These are phyloP conservation scores for Pediacus dermestoides DNA, from an alignment of 2,888 invertebrate genomes.

Conservation along the genomic window DNA sequence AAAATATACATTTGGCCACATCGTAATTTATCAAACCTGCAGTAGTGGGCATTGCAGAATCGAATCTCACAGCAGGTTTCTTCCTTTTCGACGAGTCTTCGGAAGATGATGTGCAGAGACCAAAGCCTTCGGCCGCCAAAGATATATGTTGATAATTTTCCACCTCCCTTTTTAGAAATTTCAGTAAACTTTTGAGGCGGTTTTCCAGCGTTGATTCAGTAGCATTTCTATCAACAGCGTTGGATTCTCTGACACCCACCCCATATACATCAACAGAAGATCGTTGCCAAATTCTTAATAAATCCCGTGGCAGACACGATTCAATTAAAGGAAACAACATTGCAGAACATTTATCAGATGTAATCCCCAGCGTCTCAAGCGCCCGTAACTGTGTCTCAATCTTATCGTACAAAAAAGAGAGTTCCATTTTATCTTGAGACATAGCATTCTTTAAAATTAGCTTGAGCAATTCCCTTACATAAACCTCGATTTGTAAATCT, in stretches of 20 bases:
- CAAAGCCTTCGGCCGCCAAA: conserved; percentile 21
- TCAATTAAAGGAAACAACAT: conserved; percentile 38
- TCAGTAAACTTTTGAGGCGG: conserved; percentile 15
- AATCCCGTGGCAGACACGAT: conserved; percentile 32
- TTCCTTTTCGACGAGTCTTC: conserved; percentile 2
- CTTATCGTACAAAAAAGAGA: conserved; percentile 28
- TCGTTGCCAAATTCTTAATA: conserved; percentile 30
- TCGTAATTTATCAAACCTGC: conserved; percentile 18
- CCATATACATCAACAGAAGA: conserved; percentile 3
- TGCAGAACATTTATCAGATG: conserved; percentile 32
- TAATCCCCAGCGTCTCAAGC: conserved; percentile 31
- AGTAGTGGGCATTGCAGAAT: conserved; percentile 12
- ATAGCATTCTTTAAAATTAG: conserved; percentile 29
- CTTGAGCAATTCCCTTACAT: conserved; percentile 34
- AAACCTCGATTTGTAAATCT: conserved; percentile 34
- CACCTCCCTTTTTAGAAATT: conserved; percentile 29
- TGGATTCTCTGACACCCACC: too few relatives aligned
- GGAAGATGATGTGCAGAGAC: background rate
- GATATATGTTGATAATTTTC: conserved; percentile 27
- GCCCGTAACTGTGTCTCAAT: conserved; percentile 34
- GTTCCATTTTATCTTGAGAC: conserved; percentile 14
- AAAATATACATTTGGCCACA: conserved; percentile 19
- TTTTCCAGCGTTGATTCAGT: conserved; percentile 8
- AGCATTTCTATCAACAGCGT: conserved; percentile 4
- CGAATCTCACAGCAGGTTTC: background rate